Base-by-base conservation (phyloP, 35 echinoderm and acorn worm species). In the Eucidaris tribuloides region DNA sequence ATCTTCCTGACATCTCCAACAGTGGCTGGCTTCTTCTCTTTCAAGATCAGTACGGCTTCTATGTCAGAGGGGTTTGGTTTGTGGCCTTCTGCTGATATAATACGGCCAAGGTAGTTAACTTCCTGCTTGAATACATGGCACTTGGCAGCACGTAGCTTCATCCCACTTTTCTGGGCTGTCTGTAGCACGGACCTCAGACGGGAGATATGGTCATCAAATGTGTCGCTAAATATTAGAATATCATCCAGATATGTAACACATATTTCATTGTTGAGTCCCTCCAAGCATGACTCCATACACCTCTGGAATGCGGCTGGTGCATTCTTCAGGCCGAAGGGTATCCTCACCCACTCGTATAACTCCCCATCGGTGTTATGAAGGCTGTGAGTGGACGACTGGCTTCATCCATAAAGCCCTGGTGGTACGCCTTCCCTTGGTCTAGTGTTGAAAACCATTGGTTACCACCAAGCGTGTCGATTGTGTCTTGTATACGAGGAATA, bases 291-390 rank as follows among this genome's bases (percentile, higher is more conserved):
- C 32, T 89, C 86, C 91, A 89, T 89, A 38, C 33, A 89, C 25
- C 79, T 43, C 22, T 89, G 85, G 33, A 79, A 94, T 42, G 49
- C 85, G 25, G 91, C 86, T 14, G 91, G 91, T 57, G 91, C 86
- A 46, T 94, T 89, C 7, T 78, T 89, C 0, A 94, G 46, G 4
- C 91, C 91, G 65, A 94, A 94, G 0, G 91, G 91, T 0, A 94
- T 89, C 15, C 91, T 25, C 1, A 63, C 54, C 90, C 83, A 92
- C 37, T 92, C 84, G 42, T 87, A 88, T 6, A 92, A 61, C 3
- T 78, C 90, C 90, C 83, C n/a, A n/a, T 82, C 0, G 84, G 90
- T 1, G 83, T 87, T 2, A 92, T 48, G 42, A 92, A 92, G 0
- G 76, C 90, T 4, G 84, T 92, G 19, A 88, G 35, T 24, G 46